Evolutionary conservation across 2,113 vertebrate genomes (phyloP).

Genomic region (Ceuthmochares aereus): DNA sequence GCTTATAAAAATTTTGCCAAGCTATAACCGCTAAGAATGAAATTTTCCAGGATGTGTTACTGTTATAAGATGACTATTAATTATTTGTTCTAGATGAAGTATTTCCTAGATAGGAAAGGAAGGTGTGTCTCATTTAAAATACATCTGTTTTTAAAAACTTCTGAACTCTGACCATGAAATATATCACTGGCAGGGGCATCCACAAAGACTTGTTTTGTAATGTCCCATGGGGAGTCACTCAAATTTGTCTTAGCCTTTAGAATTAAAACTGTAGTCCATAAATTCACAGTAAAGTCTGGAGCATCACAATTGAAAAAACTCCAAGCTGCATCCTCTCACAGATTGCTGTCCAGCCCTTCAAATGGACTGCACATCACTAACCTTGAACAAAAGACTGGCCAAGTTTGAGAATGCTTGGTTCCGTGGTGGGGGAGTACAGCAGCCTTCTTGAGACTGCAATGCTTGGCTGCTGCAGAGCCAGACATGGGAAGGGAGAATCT

Average conservation of each 20-base stretch:
- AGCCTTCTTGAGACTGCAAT: not conserved
- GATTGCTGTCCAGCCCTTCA: not conserved
- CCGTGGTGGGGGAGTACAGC: not conserved
- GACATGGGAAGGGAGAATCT: not conserved
- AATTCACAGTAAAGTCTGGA: not conserved
- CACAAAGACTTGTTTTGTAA: not conserved
- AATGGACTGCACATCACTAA: not conserved
- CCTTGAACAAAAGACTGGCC: not conserved
- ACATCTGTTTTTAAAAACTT: not conserved
- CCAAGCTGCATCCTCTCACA: not conserved
- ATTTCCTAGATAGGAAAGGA: not conserved
- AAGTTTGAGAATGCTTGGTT: not conserved
- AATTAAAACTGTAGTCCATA: not conserved
- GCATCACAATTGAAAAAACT: not conserved
- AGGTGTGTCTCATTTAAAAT: not conserved
- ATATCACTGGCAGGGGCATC: not conserved
- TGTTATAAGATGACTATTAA: not conserved
- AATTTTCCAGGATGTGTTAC: not conserved
- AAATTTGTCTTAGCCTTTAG: not conserved
- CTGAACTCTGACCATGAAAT: not conserved
- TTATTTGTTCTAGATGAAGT: not conserved
- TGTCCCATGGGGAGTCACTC: not conserved
- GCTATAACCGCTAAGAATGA: not conserved
- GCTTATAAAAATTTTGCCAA: not conserved
- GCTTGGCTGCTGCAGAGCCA: not conserved